phyloP scores from a whole-genome alignment of 2,113 vertebrate species.

The Trichomycterus rosablanca region DNA sequence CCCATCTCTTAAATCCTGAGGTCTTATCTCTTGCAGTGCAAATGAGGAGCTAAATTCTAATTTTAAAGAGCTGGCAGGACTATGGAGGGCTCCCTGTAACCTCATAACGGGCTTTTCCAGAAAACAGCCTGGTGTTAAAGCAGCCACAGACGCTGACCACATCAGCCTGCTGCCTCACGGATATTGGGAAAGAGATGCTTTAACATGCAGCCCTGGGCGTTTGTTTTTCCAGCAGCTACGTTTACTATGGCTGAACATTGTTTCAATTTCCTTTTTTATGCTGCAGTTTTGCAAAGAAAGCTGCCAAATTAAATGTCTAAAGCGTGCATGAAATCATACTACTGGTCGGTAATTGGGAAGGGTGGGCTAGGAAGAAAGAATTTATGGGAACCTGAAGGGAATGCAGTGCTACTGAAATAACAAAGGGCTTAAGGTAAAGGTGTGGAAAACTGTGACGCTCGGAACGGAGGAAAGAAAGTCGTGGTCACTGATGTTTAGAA shows the following conservation, averaged over 20 bases:
- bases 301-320: conserved; percentile 59
- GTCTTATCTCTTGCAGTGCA: not conserved
- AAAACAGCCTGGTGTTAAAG: conserved; percentile 16
- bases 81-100: not conserved
- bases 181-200: conserved; percentile 61
- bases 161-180: conserved; percentile 44
- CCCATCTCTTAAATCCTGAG: too few species aligned
- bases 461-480: not conserved
- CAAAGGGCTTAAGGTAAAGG: conserved; percentile 24
- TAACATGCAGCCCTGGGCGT: conserved; percentile 49
- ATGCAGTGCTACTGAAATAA: conserved; percentile 30
- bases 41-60: conserved; percentile 13
- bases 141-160: conserved; percentile 50
- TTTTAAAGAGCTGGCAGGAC: conserved; percentile 12
- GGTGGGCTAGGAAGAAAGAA: conserved; percentile 24
- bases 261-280: conserved; percentile 60
- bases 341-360: conserved; percentile 37
- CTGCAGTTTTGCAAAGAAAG: conserved; percentile 51
- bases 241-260: conserved; percentile 68
- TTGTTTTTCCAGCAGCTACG: conserved; percentile 67
- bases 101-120: not conserved
- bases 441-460: conserved; percentile 4
- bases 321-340: conserved; percentile 56
- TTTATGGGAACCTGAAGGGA: conserved; percentile 47
- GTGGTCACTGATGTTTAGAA: not conserved